Base-by-base conservation (phyloP, 1,140 invertebrate genomes). In the Ceratina calcarata region DNA sequence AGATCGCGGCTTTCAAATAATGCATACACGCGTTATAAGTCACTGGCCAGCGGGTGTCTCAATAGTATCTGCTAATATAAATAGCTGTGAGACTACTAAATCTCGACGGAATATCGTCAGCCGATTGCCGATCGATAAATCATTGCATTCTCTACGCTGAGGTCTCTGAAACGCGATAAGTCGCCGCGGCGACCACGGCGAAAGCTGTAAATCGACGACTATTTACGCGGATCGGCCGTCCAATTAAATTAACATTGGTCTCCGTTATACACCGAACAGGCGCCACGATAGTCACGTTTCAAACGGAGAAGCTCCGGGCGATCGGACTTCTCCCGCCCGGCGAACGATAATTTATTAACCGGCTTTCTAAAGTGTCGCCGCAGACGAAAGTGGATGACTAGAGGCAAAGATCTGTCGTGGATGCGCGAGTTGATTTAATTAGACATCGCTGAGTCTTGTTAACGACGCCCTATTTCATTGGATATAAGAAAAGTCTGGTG, bases 161-260 rank as follows among this genome's bases (percentile, higher is more conserved):
- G 24, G 27, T 24, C 71, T n/a, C 27, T 27, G 45, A 37, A 24
- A 18, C 20, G 45, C 57, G 58, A 16, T 13, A 22, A 69, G 58
- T 37, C 27, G 62, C 18, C n/a, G 67, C 13, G 16, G 24, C 20
- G 65, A 51, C 20, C 65, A 60, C 53, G 66, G 18, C 51, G 70
- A 75, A 68, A 81, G 58, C 62, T 80, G 81, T 75, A 83, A 83
- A 81, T 83, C 76, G 73, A 78, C 20, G 75, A 77, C 66, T 84
- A 81, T 80, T 87, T 81, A 78, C 66, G 66, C 55, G n/a, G 58
- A 72, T 61, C 65, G 69, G 66, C 51, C 71, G 53, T 73, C 78
- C 80, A 87, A 89, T 89, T 88, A 86, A 89, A 88, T 89, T 86
- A 89, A 84, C 82, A 86, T 70, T 22, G 45, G 51, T 53, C 32